Conservation (phyloP, 1,140 invertebrate species). For the Phenacoccus solenopsis region DNA sequence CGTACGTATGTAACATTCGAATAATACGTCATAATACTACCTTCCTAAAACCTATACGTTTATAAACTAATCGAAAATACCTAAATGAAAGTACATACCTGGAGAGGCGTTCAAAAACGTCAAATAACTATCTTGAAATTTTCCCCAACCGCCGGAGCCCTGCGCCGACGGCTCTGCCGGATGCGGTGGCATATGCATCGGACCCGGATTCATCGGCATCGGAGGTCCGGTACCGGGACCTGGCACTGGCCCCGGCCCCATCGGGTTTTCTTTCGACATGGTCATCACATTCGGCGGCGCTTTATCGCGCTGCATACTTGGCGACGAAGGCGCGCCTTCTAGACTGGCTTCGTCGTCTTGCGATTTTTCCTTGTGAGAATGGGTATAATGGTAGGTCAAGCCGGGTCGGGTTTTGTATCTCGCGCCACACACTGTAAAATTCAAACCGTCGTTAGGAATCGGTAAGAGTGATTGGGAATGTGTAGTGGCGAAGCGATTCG, state of each 20-base stretch:
- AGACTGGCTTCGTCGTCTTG: slow-evolving; percentile 39
- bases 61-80: not conserved
- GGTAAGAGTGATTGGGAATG: no score
- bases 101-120: slow-evolving; percentile 50
- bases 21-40: no score
- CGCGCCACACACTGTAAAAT: slow-evolving; percentile 82
- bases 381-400: slow-evolving; percentile 91
- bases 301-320: slow-evolving; percentile 38
- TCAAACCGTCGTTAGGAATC: no score
- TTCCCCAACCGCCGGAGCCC: slow-evolving; percentile 28
- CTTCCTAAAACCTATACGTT: no score
- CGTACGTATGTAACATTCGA: no score
- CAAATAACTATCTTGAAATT: slow-evolving; percentile 55
- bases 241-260: slow-evolving; percentile 25
- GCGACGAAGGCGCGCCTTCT: slow-evolving; percentile 39
- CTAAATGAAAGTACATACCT: slow-evolving; percentile 29
- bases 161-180: slow-evolving; percentile 15
- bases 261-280: not conserved
- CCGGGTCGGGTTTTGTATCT: slow-evolving; percentile 95
- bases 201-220: slow-evolving; percentile 21
- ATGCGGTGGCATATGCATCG: slow-evolving; percentile 29
- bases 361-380: slow-evolving; percentile 72
- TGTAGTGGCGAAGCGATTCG: no score
- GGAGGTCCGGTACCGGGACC: slow-evolving; percentile 21
- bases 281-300: slow-evolving; percentile 28